Conservation (phyloP, 2,888 invertebrate genomes). For the Mythimna lalbum region DNA sequence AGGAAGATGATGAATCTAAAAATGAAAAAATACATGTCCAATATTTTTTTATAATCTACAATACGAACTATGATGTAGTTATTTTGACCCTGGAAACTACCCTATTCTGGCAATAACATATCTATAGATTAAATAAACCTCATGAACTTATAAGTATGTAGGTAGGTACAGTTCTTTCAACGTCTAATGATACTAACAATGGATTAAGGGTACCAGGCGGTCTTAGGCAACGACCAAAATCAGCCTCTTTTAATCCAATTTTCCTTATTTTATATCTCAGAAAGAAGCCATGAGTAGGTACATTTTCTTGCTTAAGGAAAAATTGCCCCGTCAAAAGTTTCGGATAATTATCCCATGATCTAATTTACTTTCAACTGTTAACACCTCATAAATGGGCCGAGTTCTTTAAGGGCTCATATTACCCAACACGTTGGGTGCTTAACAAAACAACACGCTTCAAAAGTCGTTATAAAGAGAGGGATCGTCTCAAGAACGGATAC, state of each 20-base stretch:
- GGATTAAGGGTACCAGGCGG: background rate
- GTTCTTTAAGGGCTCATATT: slow-evolving; percentile 24
- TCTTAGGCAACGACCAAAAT: background rate
- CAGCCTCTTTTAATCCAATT: background rate
- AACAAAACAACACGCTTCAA: slow-evolving; percentile 38
- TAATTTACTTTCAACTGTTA: slow-evolving; percentile 19
- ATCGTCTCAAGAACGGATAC: slow-evolving; percentile 32
- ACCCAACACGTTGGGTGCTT: slow-evolving; percentile 24
- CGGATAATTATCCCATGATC: slow-evolving; percentile 9
- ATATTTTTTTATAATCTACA: no score
- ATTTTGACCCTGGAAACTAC: no score
- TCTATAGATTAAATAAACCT: background rate
- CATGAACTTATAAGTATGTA: background rate
- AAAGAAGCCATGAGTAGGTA: background rate
- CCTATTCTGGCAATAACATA: no score
- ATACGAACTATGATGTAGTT: no score
- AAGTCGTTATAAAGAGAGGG: slow-evolving; percentile 39
- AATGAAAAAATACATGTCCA: no score
- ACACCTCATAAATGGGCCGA: slow-evolving; percentile 23
- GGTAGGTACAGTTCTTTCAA: background rate
- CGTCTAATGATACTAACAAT: background rate
- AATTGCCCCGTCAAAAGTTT: background rate
- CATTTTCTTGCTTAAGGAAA: background rate
- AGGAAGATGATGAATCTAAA: no score
- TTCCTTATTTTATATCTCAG: background rate